These are phyloP conservation scores for Furnarius figulus DNA, from an alignment of 2,113 vertebrate genomes.

Conservation along the genomic window DNA sequence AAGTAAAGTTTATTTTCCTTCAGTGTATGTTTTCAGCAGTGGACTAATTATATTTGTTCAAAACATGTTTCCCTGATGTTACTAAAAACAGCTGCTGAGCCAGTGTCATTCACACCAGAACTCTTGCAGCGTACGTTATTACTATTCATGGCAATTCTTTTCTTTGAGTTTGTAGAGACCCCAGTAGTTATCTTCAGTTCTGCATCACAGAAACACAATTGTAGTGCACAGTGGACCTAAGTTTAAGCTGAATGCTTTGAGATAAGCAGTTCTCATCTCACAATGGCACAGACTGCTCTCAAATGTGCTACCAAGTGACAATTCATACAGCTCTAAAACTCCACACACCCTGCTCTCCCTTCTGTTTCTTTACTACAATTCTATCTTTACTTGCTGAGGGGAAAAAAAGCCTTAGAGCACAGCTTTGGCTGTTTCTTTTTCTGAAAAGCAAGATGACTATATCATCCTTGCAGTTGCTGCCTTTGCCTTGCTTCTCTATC, in stretches of 20 bases:
- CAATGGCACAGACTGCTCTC: background rate
- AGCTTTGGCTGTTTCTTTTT: background rate
- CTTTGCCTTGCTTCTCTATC: background rate
- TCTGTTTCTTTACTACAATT: background rate
- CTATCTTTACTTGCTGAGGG: background rate
- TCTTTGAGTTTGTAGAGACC: background rate
- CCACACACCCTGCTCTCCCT: background rate
- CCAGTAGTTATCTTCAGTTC: background rate
- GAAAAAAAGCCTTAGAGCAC: background rate
- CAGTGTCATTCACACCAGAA: background rate
- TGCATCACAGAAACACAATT: background rate
- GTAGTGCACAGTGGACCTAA: background rate
- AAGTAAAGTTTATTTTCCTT: background rate
- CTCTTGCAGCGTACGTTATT: background rate
- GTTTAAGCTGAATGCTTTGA: background rate
- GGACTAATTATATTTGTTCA: background rate
- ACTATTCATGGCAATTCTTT: background rate
- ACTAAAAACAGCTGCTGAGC: background rate
- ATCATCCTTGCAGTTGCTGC: background rate
- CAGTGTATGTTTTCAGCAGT: background rate
- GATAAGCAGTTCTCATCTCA: background rate
- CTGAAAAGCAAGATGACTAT: background rate
- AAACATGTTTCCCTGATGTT: background rate
- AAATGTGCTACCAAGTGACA: background rate
- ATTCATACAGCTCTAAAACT: background rate